A percentile compares a stretch with the other conserved stretches of the same genome.
Conservation (phyloP, 2,888 invertebrate species). For the Mystacides longicornis region DNA sequence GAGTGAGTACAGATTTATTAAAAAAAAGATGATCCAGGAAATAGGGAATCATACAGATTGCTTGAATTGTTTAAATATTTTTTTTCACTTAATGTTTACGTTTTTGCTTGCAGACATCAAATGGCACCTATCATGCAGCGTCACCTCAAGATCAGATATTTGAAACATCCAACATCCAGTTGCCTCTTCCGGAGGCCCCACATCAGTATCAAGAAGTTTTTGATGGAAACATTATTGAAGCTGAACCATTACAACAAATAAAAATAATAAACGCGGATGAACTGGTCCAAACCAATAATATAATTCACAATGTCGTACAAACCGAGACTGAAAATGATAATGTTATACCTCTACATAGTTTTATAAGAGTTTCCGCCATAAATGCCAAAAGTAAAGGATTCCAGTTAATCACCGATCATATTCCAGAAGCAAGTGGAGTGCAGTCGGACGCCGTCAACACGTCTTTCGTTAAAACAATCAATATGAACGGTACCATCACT, state of each 20-base stretch:
- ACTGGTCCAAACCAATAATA: neutral
- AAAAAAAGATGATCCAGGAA: no score
- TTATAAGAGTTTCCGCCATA: conserved; percentile 12
- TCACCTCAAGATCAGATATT: neutral
- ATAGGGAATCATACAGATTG: no score
- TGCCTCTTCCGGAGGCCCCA: neutral
- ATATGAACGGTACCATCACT: neutral
- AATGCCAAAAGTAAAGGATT: conserved; percentile 10
- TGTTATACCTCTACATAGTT: conserved; percentile 6
- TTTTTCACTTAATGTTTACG: no score
- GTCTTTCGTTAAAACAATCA: neutral
- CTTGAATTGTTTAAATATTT: no score
- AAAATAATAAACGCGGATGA: neutral
- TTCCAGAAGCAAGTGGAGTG: conserved; percentile 1
- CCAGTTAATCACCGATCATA: conserved; percentile 17
- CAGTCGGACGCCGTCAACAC: conserved; percentile 3
- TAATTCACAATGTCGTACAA: neutral
- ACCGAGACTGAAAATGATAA: neutral
- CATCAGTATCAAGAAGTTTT: neutral
- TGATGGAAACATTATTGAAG: neutral
- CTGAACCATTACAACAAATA: neutral
- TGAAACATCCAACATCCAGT: neutral
- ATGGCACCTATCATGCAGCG: neutral
- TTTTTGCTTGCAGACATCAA: neutral
- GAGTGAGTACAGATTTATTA: no score